These are phyloP conservation scores for Heliopora coerulea DNA, from an alignment of 92 coral and sea anemone species.

Conservation along the genomic window DNA sequence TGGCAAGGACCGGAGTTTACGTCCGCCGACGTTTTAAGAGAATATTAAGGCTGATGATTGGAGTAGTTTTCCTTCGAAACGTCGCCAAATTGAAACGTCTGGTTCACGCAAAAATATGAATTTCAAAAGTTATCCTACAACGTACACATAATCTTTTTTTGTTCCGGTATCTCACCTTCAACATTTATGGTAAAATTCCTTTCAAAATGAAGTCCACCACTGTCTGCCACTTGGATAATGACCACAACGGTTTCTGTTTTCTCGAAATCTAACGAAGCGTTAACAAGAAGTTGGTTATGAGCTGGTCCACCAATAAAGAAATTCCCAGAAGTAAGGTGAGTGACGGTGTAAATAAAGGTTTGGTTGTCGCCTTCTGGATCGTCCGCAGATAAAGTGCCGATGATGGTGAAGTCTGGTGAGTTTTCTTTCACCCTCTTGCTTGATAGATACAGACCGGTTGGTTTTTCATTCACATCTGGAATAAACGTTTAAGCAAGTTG, in stretches of 20 bases:
- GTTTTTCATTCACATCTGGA: slow-evolving; percentile 85
- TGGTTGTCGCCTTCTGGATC: slow-evolving; percentile 75
- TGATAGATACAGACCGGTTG: slow-evolving; percentile 63
- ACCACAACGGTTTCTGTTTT: slow-evolving; percentile 54
- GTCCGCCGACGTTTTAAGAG: too few relatives aligned
- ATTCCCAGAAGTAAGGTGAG: slow-evolving; percentile 52
- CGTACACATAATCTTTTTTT: too few relatives aligned
- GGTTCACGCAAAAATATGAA: too few relatives aligned
- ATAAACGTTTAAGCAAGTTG: too few relatives aligned
- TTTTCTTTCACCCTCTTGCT: slow-evolving; percentile 64
- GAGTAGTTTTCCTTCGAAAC: too few relatives aligned
- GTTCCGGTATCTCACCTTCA: slow-evolving; percentile 75
- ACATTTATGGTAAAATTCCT: slow-evolving; percentile 58
- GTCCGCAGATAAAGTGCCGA: slow-evolving; percentile 66
- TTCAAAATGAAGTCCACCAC: slow-evolving; percentile 65
- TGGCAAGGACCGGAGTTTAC: too few relatives aligned
- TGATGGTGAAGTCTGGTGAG: slow-evolving; percentile 55
- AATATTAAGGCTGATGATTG: too few relatives aligned
- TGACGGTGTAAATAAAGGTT: slow-evolving; percentile 61
- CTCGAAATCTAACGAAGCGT: slow-evolving; percentile 74
- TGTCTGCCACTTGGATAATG: slow-evolving; percentile 63
- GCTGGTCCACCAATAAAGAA: slow-evolving; percentile 65
- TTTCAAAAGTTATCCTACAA: too few relatives aligned
- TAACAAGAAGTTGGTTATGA: slow-evolving; percentile 52
- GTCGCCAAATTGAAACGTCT: too few relatives aligned